phyloP scores from a whole-genome alignment of 2,113 vertebrate species.

The Gobius niger region DNA sequence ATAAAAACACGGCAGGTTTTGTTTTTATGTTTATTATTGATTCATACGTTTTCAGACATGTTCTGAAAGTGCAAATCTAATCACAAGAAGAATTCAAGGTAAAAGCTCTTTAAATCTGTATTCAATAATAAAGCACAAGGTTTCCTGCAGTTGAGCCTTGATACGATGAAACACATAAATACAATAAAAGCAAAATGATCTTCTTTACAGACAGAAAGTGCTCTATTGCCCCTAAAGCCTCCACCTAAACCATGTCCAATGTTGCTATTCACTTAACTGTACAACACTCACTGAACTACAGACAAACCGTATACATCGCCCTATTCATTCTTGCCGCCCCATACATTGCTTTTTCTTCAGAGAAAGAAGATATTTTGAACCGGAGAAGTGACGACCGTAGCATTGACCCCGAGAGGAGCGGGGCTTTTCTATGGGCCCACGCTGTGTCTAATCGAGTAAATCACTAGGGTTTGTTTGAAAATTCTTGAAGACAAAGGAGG shows the following conservation, averaged over 20 bases:
- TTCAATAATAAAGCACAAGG: too few species aligned
- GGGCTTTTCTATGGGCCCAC: background rate
- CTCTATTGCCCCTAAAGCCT: background rate
- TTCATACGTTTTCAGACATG: too few species aligned
- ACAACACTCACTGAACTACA: background rate
- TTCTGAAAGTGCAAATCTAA: too few species aligned
- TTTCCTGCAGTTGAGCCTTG: too few species aligned
- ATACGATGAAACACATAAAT: too few species aligned
- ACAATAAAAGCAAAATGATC: too few species aligned
- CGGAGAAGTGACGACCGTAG: background rate
- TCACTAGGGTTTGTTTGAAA: background rate
- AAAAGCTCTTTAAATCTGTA: too few species aligned
- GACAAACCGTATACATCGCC: background rate
- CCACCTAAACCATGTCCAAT: background rate
- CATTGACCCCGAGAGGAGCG: background rate
- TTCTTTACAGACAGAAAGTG: too few species aligned
- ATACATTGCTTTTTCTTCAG: background rate
- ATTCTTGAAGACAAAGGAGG: background rate
- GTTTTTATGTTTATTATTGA: too few species aligned
- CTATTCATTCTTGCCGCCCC: background rate
- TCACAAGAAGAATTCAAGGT: too few species aligned
- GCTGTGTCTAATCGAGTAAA: background rate
- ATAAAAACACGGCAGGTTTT: too few species aligned
- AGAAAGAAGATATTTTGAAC: background rate
- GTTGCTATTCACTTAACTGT: background rate